Evolutionary conservation across 1,140 invertebrate species (phyloP).

Genomic region (Atta cephalotes): DNA sequence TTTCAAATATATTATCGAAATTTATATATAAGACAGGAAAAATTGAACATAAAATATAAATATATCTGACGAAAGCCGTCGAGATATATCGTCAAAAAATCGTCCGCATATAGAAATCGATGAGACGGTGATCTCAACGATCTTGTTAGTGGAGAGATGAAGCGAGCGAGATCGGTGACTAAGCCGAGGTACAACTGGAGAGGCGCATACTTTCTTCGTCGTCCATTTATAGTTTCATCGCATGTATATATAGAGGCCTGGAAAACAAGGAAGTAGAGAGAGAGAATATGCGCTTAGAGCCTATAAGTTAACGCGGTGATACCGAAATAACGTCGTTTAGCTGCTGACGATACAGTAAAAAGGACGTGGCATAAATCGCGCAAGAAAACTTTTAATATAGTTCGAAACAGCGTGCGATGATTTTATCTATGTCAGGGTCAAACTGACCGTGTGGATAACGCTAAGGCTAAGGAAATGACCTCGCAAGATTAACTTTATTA

Average conservation of each 20-base stretch:
- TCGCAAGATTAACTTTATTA: conserved; percentile 3
- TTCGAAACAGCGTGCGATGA: conserved; percentile 33
- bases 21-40: neutral
- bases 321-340: conserved; percentile 67
- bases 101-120: conserved; percentile 26
- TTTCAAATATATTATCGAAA: neutral
- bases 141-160: conserved; percentile 70
- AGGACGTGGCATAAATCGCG: conserved; percentile 31
- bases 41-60: neutral
- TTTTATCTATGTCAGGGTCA: conserved; percentile 69
- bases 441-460: conserved; percentile 8
- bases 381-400: conserved; percentile 63
- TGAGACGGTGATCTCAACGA: conserved; percentile 31
- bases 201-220: conserved; percentile 69
- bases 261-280: conserved; percentile 70
- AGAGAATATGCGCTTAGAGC: conserved; percentile 55
- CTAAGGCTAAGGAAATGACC: conserved; percentile 4
- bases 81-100: neutral
- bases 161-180: conserved; percentile 59
- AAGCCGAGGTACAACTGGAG: conserved; percentile 68
- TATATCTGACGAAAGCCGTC: neutral
- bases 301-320: conserved; percentile 66
- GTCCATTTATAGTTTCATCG: conserved; percentile 70
- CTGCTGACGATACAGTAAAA: conserved; percentile 37
- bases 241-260: conserved; percentile 44